Base-by-base conservation (phyloP, 2,113 vertebrate genomes). In the Syngnathus typhle region DNA sequence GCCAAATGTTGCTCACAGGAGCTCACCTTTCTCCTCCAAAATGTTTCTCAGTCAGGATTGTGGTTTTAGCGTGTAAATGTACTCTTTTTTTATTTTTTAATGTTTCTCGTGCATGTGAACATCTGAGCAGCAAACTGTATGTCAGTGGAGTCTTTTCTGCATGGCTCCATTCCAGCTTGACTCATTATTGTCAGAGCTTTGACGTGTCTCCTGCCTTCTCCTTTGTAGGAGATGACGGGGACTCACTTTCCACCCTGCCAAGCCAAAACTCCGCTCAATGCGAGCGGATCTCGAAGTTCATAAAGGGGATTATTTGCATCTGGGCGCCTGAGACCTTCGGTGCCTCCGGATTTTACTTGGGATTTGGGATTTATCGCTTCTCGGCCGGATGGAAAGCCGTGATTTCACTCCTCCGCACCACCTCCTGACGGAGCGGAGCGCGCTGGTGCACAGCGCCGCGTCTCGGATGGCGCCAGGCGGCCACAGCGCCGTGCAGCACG, bases 321-420 rank as follows among this genome's bases (percentile, higher is more conserved):
- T 86, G 84, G 87, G 82, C 73, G 84, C 79, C 76, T 83, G 81
- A 86, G 74, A 85, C 79, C 87, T 84, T 83, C 87, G 75, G 79
- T 87, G 85, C 80, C 81, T 85, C 83, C 76, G 84, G 86, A 87
- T 82, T 81, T 85, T 87, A 84, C 80, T 83, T 81, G 87, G 85
- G 88, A 90, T 88, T 91, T 89, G 73, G 91, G 89, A 91, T 90
- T 92, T 90, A 91, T 86, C 85, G 77, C n/a, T 84, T 85, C 80
- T 84, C 74, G 56, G 71, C 81, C 81, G 78, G 82, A 97, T 98
- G 95, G 95, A 98, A 90, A 95, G 94, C 90, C 93, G 95, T 83
- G 95, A 97, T 81, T 98, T 95, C 81, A 94, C 94, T 62, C 92
- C 94, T 79, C 94, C 94, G 89, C 93, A 95, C 84, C 95, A 94